Evolutionary conservation across 2,113 vertebrate species (phyloP).

Genomic region (Rhombomys opimus): DNA sequence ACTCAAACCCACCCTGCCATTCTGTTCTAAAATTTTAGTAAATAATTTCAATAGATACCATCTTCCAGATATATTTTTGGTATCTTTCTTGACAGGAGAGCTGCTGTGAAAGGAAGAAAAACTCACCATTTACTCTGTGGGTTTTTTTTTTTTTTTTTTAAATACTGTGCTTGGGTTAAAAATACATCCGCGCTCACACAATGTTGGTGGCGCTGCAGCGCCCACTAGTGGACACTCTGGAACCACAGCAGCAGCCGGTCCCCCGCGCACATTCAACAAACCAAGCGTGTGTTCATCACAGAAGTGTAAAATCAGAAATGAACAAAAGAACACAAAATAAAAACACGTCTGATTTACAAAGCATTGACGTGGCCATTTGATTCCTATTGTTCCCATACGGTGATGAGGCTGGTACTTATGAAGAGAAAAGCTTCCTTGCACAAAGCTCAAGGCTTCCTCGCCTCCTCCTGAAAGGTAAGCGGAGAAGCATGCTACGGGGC

Average conservation of each 20-base stretch:
- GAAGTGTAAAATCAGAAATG: not conserved
- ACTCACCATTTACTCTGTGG: conserved; percentile 58
- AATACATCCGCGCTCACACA: conserved; percentile 13
- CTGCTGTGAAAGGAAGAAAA: conserved; percentile 56
- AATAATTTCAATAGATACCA: conserved; percentile 47
- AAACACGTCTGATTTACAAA: conserved; percentile 43
- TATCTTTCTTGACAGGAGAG: conserved; percentile 52
- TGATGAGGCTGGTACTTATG: not conserved
- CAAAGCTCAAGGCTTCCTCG: not conserved
- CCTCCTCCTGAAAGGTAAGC: not conserved
- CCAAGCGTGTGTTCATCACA: not conserved
- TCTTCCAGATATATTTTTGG: conserved; percentile 42
- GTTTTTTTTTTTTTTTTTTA: conserved; percentile 65
- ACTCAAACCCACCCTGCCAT: not conserved
- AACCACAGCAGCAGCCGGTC: not conserved
- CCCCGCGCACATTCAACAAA: not conserved
- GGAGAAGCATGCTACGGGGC: not conserved
- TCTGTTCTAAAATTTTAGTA: conserved; percentile 61
- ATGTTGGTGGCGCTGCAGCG: conserved; percentile 71
- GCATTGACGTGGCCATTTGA: not conserved
- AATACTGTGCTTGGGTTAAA: conserved; percentile 47
- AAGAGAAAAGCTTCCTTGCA: conserved; percentile 39
- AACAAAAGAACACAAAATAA: conserved; percentile 22
- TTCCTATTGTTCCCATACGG: conserved; percentile 39
- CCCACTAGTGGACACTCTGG: conserved; percentile 80